Percentiles rank a stretch among this genome's conserved stretches.
phyloP scores from a whole-genome alignment of 2,797 vertebrate species.

The Macrochelys suwanniensis region DNA sequence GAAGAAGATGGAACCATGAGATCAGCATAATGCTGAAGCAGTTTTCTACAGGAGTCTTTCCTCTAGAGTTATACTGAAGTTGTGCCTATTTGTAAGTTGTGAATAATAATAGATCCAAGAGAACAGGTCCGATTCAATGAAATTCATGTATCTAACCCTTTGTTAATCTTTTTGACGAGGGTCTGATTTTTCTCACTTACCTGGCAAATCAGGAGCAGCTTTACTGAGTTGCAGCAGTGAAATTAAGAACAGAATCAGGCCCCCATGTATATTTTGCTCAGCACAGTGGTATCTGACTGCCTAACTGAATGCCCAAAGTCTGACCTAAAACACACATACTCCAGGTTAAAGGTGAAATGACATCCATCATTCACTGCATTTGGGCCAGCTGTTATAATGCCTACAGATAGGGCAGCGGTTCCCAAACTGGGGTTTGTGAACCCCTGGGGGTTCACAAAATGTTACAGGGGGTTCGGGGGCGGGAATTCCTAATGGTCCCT shows the following conservation, averaged over 20 bases:
- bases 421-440: too few relatives aligned
- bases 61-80: background rate
- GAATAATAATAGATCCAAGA: background rate
- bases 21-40: background rate
- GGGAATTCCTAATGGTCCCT: too few relatives aligned
- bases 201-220: background rate
- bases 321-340: background rate
- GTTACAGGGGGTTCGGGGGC: too few relatives aligned
- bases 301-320: background rate
- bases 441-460: too few relatives aligned
- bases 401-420: background rate
- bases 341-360: accelerated
- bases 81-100: background rate
- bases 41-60: background rate
- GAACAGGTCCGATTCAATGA: background rate
- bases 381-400: background rate
- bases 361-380: background rate
- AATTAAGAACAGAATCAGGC: background rate
- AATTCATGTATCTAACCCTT: background rate
- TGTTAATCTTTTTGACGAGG: background rate
- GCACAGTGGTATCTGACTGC: background rate
- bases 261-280: background rate
- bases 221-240: background rate
- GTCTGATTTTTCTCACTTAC: background rate
- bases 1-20: background rate